A percentile compares a stretch with the other conserved stretches of the same genome.
Evolutionary conservation across 2,888 invertebrate genomes (phyloP).

Genomic region (Tetranychus piercei): DNA sequence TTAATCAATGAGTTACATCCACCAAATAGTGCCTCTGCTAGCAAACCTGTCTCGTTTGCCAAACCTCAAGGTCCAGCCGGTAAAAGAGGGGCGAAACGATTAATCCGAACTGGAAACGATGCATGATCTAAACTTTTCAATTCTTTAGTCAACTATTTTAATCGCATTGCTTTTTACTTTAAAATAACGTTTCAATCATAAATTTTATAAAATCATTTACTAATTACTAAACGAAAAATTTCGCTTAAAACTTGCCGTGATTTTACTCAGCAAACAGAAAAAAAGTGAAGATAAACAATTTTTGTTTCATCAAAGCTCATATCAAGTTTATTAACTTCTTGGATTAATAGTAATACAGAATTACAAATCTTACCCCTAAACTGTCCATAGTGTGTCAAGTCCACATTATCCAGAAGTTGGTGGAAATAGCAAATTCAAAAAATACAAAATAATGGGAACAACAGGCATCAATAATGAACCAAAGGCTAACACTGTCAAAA

Average conservation of each 20-base stretch:
- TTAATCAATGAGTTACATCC: constrained; percentile 86
- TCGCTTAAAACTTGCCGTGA: too few relatives aligned
- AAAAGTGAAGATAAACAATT: too few relatives aligned
- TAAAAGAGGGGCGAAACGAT: constrained; percentile 69
- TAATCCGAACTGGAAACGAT: constrained; percentile 32
- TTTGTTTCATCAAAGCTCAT: too few relatives aligned
- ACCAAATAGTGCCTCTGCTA: constrained; percentile 45
- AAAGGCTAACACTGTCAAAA: not conserved
- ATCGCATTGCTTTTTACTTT: too few relatives aligned
- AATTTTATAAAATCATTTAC: too few relatives aligned
- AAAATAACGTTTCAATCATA: too few relatives aligned
- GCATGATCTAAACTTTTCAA: not conserved
- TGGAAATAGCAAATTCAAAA: not conserved
- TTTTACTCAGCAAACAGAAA: too few relatives aligned
- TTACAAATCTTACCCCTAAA: too few relatives aligned
- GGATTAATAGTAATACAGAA: too few relatives aligned
- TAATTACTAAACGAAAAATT: too few relatives aligned
- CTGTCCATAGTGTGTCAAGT: not conserved
- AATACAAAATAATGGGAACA: not conserved
- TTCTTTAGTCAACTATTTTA: not conserved
- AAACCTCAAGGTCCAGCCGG: constrained; percentile 83
- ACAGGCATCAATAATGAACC: not conserved
- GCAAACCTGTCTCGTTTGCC: constrained; percentile 49
- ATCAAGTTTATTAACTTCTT: too few relatives aligned
- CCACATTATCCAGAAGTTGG: not conserved